phyloP scores from a whole-genome alignment of 2,797 vertebrate genomes.

The Limosa lapponica region DNA sequence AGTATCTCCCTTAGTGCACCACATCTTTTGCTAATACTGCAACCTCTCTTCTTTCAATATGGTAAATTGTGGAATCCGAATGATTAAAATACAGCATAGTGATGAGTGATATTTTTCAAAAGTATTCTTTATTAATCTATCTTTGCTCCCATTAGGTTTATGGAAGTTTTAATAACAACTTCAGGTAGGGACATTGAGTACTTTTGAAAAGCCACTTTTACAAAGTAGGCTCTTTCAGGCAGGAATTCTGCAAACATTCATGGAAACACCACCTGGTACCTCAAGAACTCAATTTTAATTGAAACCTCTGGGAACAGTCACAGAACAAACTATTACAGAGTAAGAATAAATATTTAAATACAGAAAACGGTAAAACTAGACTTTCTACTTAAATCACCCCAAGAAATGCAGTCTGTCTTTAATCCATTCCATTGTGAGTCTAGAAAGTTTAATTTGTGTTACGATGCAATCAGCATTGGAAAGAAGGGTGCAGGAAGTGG shows the following conservation, averaged over 20 bases:
- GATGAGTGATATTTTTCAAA: not conserved
- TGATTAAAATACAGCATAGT: not conserved
- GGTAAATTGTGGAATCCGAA: not conserved
- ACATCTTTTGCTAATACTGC: not conserved
- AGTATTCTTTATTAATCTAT: not conserved
- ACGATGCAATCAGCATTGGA: not conserved
- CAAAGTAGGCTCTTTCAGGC: not conserved
- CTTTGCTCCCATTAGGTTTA: not conserved
- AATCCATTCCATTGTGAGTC: not conserved
- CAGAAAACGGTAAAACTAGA: not conserved
- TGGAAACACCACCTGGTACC: not conserved
- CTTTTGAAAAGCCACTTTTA: not conserved
- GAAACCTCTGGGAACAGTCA: not conserved
- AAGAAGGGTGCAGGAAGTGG: not conserved
- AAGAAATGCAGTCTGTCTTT: not conserved
- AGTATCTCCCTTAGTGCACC: not conserved
- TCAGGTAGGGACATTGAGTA: not conserved
- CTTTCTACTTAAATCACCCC: not conserved
- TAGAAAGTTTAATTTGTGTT: not conserved
- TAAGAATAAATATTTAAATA: constrained; percentile 5
- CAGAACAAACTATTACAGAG: not conserved
- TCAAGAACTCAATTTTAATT: not conserved
- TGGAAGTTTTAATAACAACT: not conserved
- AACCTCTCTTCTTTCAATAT: not conserved
- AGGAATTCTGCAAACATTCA: not conserved